Percentiles rank a stretch among this genome's conserved stretches.
Conservation (phyloP, 2,888 invertebrate species). For the Hypena proboscidalis region DNA sequence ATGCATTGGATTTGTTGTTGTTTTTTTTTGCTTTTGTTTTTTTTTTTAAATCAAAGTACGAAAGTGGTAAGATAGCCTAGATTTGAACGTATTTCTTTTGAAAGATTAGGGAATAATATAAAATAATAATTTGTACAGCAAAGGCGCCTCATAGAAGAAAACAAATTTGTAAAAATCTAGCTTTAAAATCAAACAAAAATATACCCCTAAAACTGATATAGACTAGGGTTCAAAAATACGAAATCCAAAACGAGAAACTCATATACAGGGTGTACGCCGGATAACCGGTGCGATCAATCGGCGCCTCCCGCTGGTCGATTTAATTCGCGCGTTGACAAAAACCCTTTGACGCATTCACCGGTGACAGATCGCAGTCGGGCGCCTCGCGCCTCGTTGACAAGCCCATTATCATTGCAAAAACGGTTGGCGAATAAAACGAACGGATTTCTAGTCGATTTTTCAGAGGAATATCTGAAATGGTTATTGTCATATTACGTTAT, state of each 20-base stretch:
- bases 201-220: no score
- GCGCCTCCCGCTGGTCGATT: constrained; percentile 78
- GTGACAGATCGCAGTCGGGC: constrained; percentile 79
- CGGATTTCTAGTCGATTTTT: constrained; percentile 26
- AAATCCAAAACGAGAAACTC: background rate
- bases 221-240: background rate
- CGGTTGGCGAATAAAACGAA: constrained; percentile 35
- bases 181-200: no score
- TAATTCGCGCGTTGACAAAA: constrained; percentile 78
- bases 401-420: constrained; percentile 65
- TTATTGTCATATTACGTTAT: no score
- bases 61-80: no score
- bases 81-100: no score
- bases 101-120: no score
- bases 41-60: no score
- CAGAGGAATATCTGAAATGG: constrained; percentile 1
- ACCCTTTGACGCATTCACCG: constrained; percentile 79
- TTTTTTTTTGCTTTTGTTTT: no score
- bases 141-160: no score
- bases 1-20: no score
- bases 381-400: constrained; percentile 71
- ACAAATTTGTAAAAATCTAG: no score
- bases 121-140: no score
- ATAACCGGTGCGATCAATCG: constrained; percentile 69
- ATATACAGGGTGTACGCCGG: constrained; percentile 21